Percentiles rank a stretch among this genome's conserved stretches.
Conservation (phyloP, 1,140 invertebrate genomes). For the Hyposmocoma kahamanoa region DNA sequence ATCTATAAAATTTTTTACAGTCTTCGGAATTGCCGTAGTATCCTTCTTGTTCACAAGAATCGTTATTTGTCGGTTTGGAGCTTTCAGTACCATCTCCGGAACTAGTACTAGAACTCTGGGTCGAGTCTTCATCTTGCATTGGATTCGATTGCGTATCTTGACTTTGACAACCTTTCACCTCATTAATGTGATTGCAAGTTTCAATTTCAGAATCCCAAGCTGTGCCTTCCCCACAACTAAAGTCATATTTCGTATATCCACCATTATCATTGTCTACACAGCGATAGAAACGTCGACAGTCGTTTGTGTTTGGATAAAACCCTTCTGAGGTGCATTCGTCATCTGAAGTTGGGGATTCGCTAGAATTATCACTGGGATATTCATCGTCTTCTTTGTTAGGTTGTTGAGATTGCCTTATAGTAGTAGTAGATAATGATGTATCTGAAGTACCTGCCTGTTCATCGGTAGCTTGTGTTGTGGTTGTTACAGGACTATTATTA, state of each 20-base stretch:
- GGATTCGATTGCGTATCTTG: slow-evolving; percentile 8
- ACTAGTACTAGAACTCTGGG: slow-evolving; percentile 9
- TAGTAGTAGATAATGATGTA: slow-evolving; percentile 12
- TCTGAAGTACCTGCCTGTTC: slow-evolving; percentile 21
- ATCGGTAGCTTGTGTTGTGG: slow-evolving; percentile 17
- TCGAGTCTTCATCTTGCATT: slow-evolving; percentile 8
- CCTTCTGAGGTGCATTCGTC: slow-evolving; percentile 59
- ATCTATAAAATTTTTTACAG: slow-evolving; percentile 83
- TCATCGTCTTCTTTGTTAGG: slow-evolving; percentile 12
- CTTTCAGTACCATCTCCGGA: slow-evolving; percentile 23
- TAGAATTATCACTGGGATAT: slow-evolving; percentile 16
- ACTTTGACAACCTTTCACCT: slow-evolving; percentile 38
- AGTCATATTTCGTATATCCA: slow-evolving; percentile 74
- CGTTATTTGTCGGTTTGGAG: slow-evolving; percentile 20
- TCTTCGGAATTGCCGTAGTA: slow-evolving; percentile 78
- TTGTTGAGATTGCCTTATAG: background rate
- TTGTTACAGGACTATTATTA: slow-evolving; percentile 22
- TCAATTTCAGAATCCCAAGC: slow-evolving; percentile 53
- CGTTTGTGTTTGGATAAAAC: slow-evolving; percentile 56
- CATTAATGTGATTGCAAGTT: slow-evolving; percentile 38
- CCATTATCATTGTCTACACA: slow-evolving; percentile 76
- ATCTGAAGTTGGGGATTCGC: slow-evolving; percentile 11
- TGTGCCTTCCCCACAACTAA: slow-evolving; percentile 75
- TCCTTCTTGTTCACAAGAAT: slow-evolving; percentile 70
- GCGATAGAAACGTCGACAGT: slow-evolving; percentile 74